These are phyloP conservation scores for Aselliscus stoliczkanus DNA, from an alignment of 2,797 vertebrate species.

Conservation along the genomic window DNA sequence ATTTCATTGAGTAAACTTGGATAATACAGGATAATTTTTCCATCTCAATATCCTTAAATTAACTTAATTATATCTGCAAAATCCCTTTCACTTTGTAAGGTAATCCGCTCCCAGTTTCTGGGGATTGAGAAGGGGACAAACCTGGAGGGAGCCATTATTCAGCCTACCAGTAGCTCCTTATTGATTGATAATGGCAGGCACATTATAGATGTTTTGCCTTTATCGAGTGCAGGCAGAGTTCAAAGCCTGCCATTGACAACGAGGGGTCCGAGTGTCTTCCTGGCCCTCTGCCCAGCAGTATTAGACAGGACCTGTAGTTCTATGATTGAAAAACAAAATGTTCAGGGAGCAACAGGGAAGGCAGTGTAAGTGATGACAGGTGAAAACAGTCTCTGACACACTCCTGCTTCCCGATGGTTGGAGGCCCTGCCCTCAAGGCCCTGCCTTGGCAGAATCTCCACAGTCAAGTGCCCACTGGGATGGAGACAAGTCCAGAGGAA, in stretches of 20 bases:
- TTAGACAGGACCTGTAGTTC: background rate
- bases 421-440: background rate
- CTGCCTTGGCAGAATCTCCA: background rate
- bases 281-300: background rate
- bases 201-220: fast-evolving
- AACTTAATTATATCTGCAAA: background rate
- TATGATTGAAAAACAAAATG: background rate
- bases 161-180: background rate
- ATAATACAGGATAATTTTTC: background rate
- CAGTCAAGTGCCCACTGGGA: background rate
- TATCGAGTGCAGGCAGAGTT: background rate
- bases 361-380: background rate
- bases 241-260: background rate
- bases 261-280: background rate
- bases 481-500: background rate
- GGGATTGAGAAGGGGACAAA: background rate
- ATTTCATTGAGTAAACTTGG: background rate
- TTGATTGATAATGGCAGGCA: background rate
- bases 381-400: background rate
- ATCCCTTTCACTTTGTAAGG: background rate
- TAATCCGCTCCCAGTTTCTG: background rate
- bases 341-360: background rate
- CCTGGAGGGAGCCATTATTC: background rate
- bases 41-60: background rate
- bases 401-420: background rate